Conservation (phyloP, 1,140 invertebrate species). For the Drosophila rhopaloa region DNA sequence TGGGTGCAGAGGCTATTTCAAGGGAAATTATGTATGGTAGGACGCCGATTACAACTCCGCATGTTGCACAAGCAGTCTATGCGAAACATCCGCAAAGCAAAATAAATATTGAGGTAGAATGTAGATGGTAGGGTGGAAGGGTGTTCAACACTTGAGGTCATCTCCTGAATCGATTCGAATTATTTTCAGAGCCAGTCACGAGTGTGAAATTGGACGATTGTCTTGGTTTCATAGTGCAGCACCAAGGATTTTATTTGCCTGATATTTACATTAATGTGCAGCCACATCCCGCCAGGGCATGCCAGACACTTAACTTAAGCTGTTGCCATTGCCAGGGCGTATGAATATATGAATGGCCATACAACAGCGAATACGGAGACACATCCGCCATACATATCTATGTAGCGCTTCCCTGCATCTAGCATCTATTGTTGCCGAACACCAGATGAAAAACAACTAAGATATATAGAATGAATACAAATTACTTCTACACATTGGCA, state of each 20-base stretch:
- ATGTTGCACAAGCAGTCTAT: not conserved
- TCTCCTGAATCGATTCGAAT: conserved; percentile 24
- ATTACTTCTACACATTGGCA: conserved; percentile 71
- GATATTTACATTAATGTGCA: conserved; percentile 35
- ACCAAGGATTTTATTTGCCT: conserved; percentile 32
- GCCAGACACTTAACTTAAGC: conserved; percentile 53
- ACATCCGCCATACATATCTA: not conserved
- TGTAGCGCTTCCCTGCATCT: not conserved
- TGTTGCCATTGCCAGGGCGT: conserved; percentile 33
- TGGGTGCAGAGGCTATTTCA: conserved; percentile 22
- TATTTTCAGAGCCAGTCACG: not conserved
- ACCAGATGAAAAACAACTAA: conserved; percentile 19
- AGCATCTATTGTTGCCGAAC: conserved; percentile 21
- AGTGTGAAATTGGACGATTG: conserved; percentile 15
- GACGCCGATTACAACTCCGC: not conserved
- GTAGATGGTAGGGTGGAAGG: too few relatives aligned
- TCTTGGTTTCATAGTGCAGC: conserved; percentile 11
- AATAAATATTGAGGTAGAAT: not conserved
- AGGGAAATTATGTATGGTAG: conserved; percentile 39
- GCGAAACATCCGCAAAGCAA: not conserved
- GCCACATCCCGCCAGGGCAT: conserved; percentile 16
- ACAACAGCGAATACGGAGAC: not conserved
- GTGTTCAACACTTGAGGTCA: conserved; percentile 24
- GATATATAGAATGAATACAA: conserved; percentile 60
- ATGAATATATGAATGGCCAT: conserved; percentile 33